Evolutionary conservation across 2,797 vertebrate genomes (phyloP), one percentile per base, ranked within the genome.

Genomic region (Champsocephalus gunnari): DNA sequence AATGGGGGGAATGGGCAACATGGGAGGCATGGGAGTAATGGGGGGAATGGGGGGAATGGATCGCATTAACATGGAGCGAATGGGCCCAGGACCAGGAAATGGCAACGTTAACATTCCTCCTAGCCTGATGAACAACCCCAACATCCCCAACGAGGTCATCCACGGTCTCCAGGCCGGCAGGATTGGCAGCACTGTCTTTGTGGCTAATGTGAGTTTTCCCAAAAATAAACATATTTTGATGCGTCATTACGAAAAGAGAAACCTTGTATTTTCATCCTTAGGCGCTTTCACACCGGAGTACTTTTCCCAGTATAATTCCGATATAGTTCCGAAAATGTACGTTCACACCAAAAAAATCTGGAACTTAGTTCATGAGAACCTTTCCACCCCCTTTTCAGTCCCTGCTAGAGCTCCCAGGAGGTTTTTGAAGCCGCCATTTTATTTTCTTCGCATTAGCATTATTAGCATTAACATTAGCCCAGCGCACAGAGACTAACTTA

Each of bases 131-230:
- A 98, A 98, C 93, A 99, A 99, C 87, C 97, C 97, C 70, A 98
- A 98, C 93, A 98, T 99, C 82, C 98, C 98, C 85, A 97, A 96
- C 3, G 97, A 99, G 87, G 94, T 99, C 88, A 97, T 99, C 83
- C 96, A 97, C 49, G 98, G 97, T 53, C 95, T 99, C n/a, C 98
- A 99, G 93, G 96, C 97, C 65, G 97, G 98, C 87, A 96, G 97
- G 86, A 97, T 99, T 21, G 98, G 97, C 85, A 98, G 95, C 92
- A 98, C 96, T 0, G 94, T 99, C 70, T 99, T 99, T 84, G 97
- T 99, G 83, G 97, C 97, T 75, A 99, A 99, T 86, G 98, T 99
- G 88, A 96, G 96, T 72, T 9, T 79, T 61, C 5, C 0, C 3
- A 50, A 19, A 50, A 53, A 41, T 28, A 24, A 16, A 1, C 6